A percentile compares a stretch with the other conserved stretches of the same genome.
These are phyloP conservation scores for Mormyrops attenuatus DNA, from an alignment of 2,797 vertebrate species.

Conservation along the genomic window DNA sequence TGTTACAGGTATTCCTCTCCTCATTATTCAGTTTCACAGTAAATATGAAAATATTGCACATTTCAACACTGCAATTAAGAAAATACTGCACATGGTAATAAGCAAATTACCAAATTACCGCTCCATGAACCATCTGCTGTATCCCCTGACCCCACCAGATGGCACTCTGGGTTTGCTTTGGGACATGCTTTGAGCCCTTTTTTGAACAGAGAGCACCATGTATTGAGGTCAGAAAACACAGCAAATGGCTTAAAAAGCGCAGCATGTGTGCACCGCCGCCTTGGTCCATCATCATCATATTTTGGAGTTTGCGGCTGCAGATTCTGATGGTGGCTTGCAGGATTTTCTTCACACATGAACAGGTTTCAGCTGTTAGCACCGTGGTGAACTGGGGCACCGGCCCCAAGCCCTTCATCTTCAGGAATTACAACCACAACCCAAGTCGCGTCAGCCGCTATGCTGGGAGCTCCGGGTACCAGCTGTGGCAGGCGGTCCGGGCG, in stretches of 20 bases:
- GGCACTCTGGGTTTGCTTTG: neutral
- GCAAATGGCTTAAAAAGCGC: neutral
- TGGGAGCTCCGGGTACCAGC: conserved; percentile 54
- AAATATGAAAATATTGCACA: neutral
- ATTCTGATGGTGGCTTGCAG: neutral
- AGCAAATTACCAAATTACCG: neutral
- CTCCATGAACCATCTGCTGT: neutral
- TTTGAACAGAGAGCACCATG: neutral
- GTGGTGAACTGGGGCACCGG: conserved; percentile 67
- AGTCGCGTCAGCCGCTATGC: conserved; percentile 58
- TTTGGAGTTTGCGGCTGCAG: neutral
- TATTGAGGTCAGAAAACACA: neutral
- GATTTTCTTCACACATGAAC: neutral
- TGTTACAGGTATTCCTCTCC: neutral
- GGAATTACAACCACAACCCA: conserved; percentile 66
- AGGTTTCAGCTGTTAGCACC: conserved; percentile 67
- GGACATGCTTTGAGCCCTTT: neutral
- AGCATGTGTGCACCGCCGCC: neutral
- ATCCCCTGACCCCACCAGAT: neutral
- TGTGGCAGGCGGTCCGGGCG: conserved; percentile 67
- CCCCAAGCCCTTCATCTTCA: conserved; percentile 65
- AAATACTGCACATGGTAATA: neutral
- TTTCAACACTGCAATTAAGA: neutral
- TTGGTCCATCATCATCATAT: neutral
- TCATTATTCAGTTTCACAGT: neutral